phyloP scores from a whole-genome alignment of 53 echinoderm and acorn worm species.

The Holothuria leucospilota region DNA sequence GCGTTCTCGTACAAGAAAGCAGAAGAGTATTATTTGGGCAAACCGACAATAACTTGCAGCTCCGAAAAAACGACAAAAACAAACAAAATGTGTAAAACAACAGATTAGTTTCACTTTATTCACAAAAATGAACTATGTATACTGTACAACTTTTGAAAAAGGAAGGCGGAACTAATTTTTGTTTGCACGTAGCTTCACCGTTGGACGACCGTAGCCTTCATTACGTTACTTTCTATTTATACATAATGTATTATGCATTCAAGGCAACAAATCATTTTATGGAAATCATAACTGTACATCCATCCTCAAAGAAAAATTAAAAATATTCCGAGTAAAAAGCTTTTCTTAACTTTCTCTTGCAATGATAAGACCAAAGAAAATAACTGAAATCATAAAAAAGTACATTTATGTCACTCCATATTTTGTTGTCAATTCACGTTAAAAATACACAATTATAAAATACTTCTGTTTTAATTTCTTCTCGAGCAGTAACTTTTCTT shows the following conservation, averaged over 20 bases:
- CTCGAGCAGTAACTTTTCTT: no score
- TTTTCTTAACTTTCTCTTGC: no score
- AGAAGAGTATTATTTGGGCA: no score
- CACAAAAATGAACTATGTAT: conserved; percentile 25
- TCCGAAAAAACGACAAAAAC: not conserved
- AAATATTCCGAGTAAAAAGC: no score
- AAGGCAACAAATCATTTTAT: conserved; percentile 29
- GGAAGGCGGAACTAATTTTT: not conserved
- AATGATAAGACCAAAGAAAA: not conserved
- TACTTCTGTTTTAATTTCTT: not conserved
- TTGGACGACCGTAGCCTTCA: conserved; percentile 15
- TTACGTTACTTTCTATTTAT: conserved; percentile 17
- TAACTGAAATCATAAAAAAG: conserved; percentile 12
- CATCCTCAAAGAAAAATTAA: no score
- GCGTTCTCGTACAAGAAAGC: no score
- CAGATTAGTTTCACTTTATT: conserved; percentile 38
- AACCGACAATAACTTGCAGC: no score
- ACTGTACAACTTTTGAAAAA: conserved; percentile 35
- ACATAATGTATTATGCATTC: conserved; percentile 35
- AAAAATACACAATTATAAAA: conserved; percentile 17
- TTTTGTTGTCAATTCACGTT: conserved; percentile 18
- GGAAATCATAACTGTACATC: conserved; percentile 16
- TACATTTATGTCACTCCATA: conserved; percentile 28
- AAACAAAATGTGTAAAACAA: conserved; percentile 13
- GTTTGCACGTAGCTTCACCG: conserved; percentile 37